Conservation (phyloP, 2,797 vertebrate genomes). For the Taeniopygia guttata region DNA sequence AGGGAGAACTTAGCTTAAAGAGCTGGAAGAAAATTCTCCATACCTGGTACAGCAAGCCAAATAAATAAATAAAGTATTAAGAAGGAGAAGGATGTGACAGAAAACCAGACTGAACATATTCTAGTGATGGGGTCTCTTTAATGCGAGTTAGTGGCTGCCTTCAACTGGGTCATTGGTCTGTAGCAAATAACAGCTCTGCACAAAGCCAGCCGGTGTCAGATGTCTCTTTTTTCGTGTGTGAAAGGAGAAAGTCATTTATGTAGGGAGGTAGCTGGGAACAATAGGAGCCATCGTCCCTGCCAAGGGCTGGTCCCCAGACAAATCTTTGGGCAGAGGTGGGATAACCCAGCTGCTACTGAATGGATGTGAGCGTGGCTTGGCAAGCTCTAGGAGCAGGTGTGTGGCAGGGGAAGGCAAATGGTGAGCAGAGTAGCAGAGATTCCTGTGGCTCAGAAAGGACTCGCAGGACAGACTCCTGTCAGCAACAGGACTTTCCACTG, state of each 20-base stretch:
- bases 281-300: neutral
- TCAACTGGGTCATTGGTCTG: neutral
- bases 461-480: neutral
- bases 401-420: neutral
- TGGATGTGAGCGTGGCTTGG: neutral
- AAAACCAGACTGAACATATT: neutral
- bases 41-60: neutral
- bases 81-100: neutral
- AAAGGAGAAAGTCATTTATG: slow-evolving; percentile 39
- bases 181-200: slow-evolving; percentile 30
- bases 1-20: neutral
- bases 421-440: neutral
- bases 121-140: neutral
- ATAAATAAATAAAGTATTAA: neutral
- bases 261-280: neutral
- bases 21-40: neutral
- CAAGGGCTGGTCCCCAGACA: neutral
- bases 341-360: neutral
- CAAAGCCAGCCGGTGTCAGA: neutral
- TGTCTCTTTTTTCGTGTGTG: neutral
- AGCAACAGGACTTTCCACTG: neutral
- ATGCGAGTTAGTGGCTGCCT: slow-evolving; percentile 18
- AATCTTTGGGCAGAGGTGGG: neutral
- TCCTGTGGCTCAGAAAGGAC: neutral
- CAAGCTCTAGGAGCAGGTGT: neutral